phyloP scores from a whole-genome alignment of 23 tunicate species.

The Trididemnum nubilum region DNA sequence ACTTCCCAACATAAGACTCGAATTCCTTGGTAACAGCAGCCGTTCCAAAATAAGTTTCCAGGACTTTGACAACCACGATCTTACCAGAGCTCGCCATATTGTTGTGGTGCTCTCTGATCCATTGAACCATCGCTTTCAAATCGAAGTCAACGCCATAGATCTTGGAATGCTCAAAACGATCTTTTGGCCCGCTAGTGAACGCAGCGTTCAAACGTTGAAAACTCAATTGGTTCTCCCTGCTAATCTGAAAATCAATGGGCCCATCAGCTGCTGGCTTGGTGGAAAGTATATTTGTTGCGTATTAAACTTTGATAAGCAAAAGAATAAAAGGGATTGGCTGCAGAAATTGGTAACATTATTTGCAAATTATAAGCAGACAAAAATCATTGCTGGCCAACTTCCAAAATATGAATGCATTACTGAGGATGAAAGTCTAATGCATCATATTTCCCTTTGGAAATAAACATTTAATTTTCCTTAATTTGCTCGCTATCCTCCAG shows the following conservation, averaged over 20 bases:
- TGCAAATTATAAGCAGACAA: no score
- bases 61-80: slow-evolving; percentile 67
- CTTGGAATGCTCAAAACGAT: slow-evolving; percentile 59
- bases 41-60: slow-evolving; percentile 68
- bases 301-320: neutral
- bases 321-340: no score
- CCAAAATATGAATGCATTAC: no score
- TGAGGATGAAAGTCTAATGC: no score
- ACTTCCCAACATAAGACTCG: slow-evolving; percentile 11
- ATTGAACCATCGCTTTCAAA: slow-evolving; percentile 59
- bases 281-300: neutral
- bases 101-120: slow-evolving; percentile 66
- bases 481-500: no score
- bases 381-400: no score
- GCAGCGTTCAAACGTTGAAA: slow-evolving; percentile 56
- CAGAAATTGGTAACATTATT: no score
- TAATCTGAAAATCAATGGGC: slow-evolving; percentile 41
- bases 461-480: no score
- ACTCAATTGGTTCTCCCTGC: slow-evolving; percentile 46
- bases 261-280: no score
- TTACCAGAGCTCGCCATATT: slow-evolving; percentile 83
- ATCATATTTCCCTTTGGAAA: no score
- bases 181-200: slow-evolving; percentile 75
- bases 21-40: slow-evolving; percentile 60
- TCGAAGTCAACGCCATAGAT: slow-evolving; percentile 73